A percentile compares a stretch with the other conserved stretches of the same genome.
phyloP scores from a whole-genome alignment of 2,888 invertebrate genomes.

The Pheosia tremula region DNA sequence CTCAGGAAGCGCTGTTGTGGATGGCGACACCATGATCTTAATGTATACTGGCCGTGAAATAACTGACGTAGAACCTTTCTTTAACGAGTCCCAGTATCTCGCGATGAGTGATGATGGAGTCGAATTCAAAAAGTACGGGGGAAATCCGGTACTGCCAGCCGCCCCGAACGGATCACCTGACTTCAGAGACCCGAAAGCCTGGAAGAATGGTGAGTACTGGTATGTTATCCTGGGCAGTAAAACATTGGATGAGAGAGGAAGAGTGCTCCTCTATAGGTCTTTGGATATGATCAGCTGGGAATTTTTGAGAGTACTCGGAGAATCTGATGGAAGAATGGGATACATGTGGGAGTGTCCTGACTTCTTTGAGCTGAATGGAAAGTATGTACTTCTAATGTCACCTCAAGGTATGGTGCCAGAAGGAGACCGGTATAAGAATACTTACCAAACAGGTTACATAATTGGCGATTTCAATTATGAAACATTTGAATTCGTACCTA shows the following conservation, averaged over 20 bases:
- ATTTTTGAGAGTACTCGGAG: constrained; percentile 63
- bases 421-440: constrained; percentile 74
- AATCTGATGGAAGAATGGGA: constrained; percentile 64
- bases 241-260: constrained; percentile 61
- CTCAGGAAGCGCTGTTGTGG: constrained; percentile 75
- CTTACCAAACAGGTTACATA: constrained; percentile 70
- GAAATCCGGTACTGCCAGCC: constrained; percentile 67
- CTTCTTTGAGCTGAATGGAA: constrained; percentile 75
- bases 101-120: constrained; percentile 72
- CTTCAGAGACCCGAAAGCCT: constrained; percentile 80
- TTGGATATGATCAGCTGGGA: constrained; percentile 68
- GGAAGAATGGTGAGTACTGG: constrained; percentile 69
- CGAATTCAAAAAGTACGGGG: constrained; percentile 67
- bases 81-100: constrained; percentile 69
- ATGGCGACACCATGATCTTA: constrained; percentile 60
- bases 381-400: constrained; percentile 71
- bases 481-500: constrained; percentile 64
- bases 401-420: constrained; percentile 69
- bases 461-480: constrained; percentile 74
- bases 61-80: constrained; percentile 54
- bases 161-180: constrained; percentile 69
- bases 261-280: constrained; percentile 72
- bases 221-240: constrained; percentile 75
- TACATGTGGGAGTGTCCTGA: constrained; percentile 84
- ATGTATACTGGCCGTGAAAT: constrained; percentile 69